Evolutionary conservation across 2,113 vertebrate genomes (phyloP), one percentile per base, ranked within the genome.

Genomic region (Neomonachus schauinslandi): DNA sequence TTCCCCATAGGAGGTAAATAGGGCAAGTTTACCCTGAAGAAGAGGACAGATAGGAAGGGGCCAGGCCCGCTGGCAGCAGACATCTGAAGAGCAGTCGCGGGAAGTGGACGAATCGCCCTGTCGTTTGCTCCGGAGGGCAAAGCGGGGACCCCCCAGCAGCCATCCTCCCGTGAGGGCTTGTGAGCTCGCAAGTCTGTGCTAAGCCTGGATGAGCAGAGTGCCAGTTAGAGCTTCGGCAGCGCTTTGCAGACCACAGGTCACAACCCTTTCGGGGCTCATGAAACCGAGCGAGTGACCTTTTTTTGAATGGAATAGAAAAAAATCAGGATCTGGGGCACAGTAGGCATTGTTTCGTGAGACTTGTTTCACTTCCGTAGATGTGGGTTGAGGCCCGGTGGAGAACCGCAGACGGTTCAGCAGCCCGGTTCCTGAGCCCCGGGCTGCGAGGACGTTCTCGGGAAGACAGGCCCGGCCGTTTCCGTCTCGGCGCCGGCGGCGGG

Each of bases 241-340:
- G 49, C n/a, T 33, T 11, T 12, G 33, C 61, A 57, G 7, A 42
- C 10, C 7, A 57, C 26, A 18, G 82, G n/a, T 26, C 19, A 31
- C 49, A 14, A 0, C 19, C n/a, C 33, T 4, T 11, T 6, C 0
- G 3, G 53, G n/a, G 24, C 19, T 39, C 57, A 3, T 12, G 7
- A 39, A 67, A 18, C 71, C 7, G 7, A 9, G 11, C 6, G 14
- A 19, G 57, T 65, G 21, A 36, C 7, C 2, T 28, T 39, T 33
- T 39, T 49, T 65, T 42, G 8, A 53, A 15, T 2, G n/a, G 57
- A 39, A 15, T 0, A 72, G 67, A 46, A 76, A 39, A 67, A 59
- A 18, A 7, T 14, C 55, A 3, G 22, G 4, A 5, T 13, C 69
- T 12, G 16, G 57, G 31, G 8, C 26, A 7, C 8, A 7, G 72